phyloP scores from a whole-genome alignment of 2,888 invertebrate species.

The Molanna angustata region DNA sequence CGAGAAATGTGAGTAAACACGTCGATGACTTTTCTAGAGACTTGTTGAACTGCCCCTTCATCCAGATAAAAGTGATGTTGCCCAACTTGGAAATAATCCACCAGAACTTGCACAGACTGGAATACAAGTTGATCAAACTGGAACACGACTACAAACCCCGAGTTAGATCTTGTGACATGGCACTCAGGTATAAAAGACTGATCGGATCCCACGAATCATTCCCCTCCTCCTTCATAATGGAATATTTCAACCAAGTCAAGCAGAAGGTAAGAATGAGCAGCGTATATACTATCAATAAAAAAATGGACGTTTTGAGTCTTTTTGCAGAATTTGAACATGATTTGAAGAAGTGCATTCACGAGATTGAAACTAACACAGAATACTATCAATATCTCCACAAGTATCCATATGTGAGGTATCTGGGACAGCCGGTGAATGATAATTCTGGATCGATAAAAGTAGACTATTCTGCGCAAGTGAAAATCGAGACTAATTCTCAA shows the following conservation, averaged over 20 bases:
- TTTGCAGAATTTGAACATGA: conserved; percentile 5
- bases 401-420: conserved; percentile 10
- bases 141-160: neutral
- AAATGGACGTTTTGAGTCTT: conserved; percentile 1
- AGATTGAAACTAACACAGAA: conserved; percentile 9
- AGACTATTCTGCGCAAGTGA: neutral
- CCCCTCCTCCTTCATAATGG: conserved; percentile 5
- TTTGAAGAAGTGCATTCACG: neutral
- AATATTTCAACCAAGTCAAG: conserved; percentile 5
- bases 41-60: conserved; percentile 3
- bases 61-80: conserved; percentile 5
- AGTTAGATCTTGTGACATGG: neutral
- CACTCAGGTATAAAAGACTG: neutral
- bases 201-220: neutral
- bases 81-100: conserved; percentile 6
- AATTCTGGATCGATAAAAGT: neutral
- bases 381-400: conserved; percentile 1
- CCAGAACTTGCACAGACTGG: neutral
- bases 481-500: neutral
- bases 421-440: neutral
- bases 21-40: neutral
- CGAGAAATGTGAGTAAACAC: neutral
- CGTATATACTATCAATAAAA: neutral
- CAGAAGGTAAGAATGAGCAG: neutral
- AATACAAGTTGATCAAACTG: conserved; percentile 7